Conservation (phyloP, 2,797 vertebrate species). For the Tympanoctomys barrerae region DNA sequence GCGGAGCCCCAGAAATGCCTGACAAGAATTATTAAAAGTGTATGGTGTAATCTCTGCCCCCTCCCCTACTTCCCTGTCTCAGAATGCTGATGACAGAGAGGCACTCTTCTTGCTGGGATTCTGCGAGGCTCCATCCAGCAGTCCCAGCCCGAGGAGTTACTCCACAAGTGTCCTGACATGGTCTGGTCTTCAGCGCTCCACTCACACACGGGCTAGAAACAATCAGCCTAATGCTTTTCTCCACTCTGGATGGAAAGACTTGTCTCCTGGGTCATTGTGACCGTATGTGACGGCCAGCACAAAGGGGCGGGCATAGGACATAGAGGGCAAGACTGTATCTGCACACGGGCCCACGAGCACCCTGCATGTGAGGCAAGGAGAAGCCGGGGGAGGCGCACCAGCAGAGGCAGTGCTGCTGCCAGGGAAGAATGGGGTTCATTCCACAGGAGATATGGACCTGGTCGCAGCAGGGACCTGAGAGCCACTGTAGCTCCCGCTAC, state of each 20-base stretch:
- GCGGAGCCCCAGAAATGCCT: not conserved
- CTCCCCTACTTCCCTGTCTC: not conserved
- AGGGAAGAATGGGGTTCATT: not conserved
- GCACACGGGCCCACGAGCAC: fast-evolving
- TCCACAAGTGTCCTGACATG: fast-evolving
- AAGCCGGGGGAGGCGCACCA: not conserved
- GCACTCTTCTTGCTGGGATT: not conserved
- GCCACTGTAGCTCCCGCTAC: not conserved
- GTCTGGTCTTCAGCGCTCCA: not conserved
- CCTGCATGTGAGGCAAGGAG: fast-evolving
- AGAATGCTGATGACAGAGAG: not conserved
- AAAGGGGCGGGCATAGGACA: not conserved
- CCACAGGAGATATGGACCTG: not conserved
- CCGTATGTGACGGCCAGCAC: not conserved
- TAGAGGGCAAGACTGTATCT: not conserved
- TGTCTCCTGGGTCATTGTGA: not conserved
- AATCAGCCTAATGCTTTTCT: not conserved
- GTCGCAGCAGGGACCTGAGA: not conserved
- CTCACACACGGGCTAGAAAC: too few relatives aligned
- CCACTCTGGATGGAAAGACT: fast-evolving
- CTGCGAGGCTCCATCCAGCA: not conserved
- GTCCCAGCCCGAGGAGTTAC: not conserved
- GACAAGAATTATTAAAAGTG: not conserved
- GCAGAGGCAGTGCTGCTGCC: not conserved
- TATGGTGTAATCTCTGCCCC: not conserved